These are phyloP conservation scores for zebrafish (Danio rerio) DNA, from an alignment of 2,113 vertebrate species.

Conservation along the genomic window DNA sequence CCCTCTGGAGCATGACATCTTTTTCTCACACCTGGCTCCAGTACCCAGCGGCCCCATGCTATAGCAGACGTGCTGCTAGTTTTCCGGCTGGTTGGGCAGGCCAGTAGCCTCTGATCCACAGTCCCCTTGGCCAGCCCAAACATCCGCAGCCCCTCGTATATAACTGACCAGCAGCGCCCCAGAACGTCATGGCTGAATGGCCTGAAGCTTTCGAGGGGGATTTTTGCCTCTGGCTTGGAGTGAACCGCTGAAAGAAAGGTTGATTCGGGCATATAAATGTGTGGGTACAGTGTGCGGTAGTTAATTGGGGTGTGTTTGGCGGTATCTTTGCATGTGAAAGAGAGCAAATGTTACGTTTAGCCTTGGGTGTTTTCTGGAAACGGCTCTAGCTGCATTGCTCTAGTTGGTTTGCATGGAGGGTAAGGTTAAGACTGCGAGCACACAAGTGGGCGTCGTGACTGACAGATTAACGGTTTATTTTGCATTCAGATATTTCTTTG, in stretches of 20 bases:
- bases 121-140: neutral
- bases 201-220: constrained; percentile 20
- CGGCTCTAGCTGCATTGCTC: constrained; percentile 17
- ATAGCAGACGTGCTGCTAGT: constrained; percentile 66
- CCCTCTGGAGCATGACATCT: constrained; percentile 59
- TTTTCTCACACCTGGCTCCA: constrained; percentile 51
- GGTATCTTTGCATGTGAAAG: constrained; percentile 24
- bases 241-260: neutral
- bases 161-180: neutral
- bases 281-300: neutral
- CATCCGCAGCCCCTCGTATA: constrained; percentile 1
- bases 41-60: constrained; percentile 23
- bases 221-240: constrained; percentile 13
- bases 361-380: constrained; percentile 30
- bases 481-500: constrained; percentile 8
- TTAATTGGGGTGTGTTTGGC: constrained; percentile 33
- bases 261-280: constrained; percentile 6
- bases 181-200: constrained; percentile 21
- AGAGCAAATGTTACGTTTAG: constrained; percentile 31
- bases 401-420: constrained; percentile 17
- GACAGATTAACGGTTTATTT: constrained; percentile 24
- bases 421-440: constrained; percentile 14
- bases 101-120: constrained; percentile 33
- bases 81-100: constrained; percentile 58
- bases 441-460: constrained; percentile 16